Evolutionary conservation across 2,797 vertebrate genomes (phyloP), one percentile per base, ranked within the genome.

Genomic region (Fundulus diaphanus): DNA sequence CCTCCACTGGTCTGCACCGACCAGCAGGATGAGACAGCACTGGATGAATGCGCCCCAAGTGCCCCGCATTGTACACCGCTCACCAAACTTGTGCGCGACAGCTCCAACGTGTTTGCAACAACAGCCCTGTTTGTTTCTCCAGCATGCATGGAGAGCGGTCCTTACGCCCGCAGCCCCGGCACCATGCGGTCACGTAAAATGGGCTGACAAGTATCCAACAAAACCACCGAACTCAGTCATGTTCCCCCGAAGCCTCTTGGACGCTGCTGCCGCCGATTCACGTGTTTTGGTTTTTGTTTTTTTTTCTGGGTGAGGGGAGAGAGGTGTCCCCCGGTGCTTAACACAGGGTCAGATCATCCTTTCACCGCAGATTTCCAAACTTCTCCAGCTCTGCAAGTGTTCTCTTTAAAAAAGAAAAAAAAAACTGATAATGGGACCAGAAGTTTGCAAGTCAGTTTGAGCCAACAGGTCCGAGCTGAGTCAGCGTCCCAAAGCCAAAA

Each of bases 11-110:
- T 92, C 93, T 40, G 94, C 93, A 71, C 90, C 88, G 85, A 95
- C 94, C 93, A 96, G 90, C 83, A 96, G 88, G 7, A 96, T 77
- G 80, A 96, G 88, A 69, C 94, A 95, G 78, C 89, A 93, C 61
- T 94, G 95, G 74, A 95, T 78, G 86, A 95, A 84, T 73, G 94
- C 89, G 61, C 93, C 75, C 90, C 93, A 84, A 85, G 92, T 87
- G 79, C 89, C 85, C 90, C 93, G 90, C 96, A 96, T 96, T 88
- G 85, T 93, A 6, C 67, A 67, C 80, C 90, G 77, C 65, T 78
- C 48, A 68, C 75, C 76, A 79, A 76, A 81, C 77, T 48, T 37
- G 59, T 24, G 33, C 20, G 37, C 22, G 59, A 63, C 59, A 63
- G 59, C 59, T 63, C 59, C 72, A 54, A 22, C 71, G 72, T 27